phyloP scores from a whole-genome alignment of 2,797 vertebrate genomes.

The Brachymystax lenok region DNA sequence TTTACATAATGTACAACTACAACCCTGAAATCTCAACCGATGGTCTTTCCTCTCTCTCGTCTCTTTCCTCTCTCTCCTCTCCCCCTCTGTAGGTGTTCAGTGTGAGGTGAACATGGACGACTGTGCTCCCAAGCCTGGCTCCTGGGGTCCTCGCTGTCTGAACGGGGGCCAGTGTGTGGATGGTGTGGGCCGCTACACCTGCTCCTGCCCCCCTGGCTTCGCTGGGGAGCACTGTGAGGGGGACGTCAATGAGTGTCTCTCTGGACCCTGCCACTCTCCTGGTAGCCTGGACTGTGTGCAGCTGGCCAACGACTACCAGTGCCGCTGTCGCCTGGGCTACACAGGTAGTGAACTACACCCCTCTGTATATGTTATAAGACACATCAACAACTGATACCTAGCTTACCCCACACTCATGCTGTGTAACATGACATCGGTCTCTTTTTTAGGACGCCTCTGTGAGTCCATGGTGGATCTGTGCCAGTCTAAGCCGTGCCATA shows the following conservation, averaged over 20 bases:
- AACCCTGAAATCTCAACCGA: neutral
- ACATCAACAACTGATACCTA: too few species aligned
- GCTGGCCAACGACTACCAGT: conserved; percentile 84
- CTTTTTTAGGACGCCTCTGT: conserved; percentile 83
- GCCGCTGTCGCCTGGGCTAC: conserved; percentile 87
- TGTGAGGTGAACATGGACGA: conserved; percentile 80
- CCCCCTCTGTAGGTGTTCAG: conserved; percentile 61
- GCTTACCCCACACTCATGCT: neutral
- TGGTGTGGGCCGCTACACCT: conserved; percentile 84
- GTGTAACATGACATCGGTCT: neutral
- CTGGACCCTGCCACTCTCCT: conserved; percentile 79
- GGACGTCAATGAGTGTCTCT: conserved; percentile 89
- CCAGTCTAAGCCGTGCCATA: conserved; percentile 84
- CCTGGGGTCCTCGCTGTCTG: conserved; percentile 68
- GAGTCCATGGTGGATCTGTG: conserved; percentile 91
- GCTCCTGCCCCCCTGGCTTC: conserved; percentile 84
- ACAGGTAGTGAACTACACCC: conserved; percentile 72
- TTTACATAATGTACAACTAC: neutral
- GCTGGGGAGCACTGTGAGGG: conserved; percentile 90
- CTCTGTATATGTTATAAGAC: neutral
- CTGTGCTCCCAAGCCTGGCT: conserved; percentile 69
- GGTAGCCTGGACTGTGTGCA: conserved; percentile 91
- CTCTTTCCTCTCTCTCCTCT: neutral
- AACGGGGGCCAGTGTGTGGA: conserved; percentile 85
- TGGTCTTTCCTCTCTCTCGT: neutral